phyloP scores from a whole-genome alignment of 1,140 invertebrate species.

The Sycobia sp. region DNA sequence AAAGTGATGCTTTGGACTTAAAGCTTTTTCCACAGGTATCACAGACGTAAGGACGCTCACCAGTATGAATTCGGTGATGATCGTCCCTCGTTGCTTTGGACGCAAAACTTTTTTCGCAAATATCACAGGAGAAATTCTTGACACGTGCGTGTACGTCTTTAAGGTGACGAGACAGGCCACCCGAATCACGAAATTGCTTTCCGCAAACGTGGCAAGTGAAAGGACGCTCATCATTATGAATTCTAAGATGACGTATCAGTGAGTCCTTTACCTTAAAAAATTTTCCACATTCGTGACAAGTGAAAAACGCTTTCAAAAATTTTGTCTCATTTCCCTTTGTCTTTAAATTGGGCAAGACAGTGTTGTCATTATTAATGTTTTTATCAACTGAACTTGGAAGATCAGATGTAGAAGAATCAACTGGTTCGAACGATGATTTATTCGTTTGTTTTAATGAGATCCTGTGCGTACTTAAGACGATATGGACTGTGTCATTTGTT shows the following conservation, averaged over 20 bases:
- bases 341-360: no score
- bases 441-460: no score
- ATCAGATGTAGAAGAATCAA: no score
- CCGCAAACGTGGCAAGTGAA: constrained; percentile 45
- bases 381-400: no score
- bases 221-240: constrained; percentile 36
- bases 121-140: constrained; percentile 55
- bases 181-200: constrained; percentile 42
- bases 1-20: constrained; percentile 60
- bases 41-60: constrained; percentile 69
- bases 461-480: no score
- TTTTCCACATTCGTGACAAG: constrained; percentile 35
- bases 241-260: constrained; percentile 31
- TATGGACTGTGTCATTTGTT: no score
- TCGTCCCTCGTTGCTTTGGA: constrained; percentile 66
- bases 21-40: constrained; percentile 67
- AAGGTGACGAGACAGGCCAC: constrained; percentile 46
- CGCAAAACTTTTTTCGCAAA: constrained; percentile 52
- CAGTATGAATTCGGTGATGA: constrained; percentile 69
- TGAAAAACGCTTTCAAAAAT: background rate
- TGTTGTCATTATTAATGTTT: no score
- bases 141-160: constrained; percentile 43
- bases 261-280: constrained; percentile 32
- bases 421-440: background rate
- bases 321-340: constrained; percentile 15